phyloP scores from a whole-genome alignment of 2,888 invertebrate species.

The Yponomeuta sedellus region DNA sequence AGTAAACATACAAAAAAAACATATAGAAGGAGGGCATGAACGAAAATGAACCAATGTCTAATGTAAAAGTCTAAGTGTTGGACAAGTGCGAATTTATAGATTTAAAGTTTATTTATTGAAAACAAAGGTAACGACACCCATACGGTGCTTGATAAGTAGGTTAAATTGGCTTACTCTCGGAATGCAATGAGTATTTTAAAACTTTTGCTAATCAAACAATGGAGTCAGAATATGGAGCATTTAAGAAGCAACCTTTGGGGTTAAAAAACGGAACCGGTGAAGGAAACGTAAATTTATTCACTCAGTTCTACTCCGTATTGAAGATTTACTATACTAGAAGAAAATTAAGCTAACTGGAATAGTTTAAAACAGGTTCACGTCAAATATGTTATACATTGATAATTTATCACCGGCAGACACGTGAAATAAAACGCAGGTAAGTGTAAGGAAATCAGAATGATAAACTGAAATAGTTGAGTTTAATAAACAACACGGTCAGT shows the following conservation, averaged over 20 bases:
- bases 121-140: too few species aligned
- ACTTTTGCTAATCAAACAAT: background rate
- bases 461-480: slow-evolving; percentile 68
- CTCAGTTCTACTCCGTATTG: background rate
- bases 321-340: background rate
- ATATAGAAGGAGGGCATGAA: too few species aligned
- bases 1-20: too few species aligned
- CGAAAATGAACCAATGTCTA: too few species aligned
- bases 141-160: too few species aligned
- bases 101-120: too few species aligned
- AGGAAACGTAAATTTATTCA: background rate
- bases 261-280: background rate
- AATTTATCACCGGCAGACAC: background rate
- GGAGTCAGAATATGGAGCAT: background rate
- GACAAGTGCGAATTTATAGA: too few species aligned
- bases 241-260: background rate
- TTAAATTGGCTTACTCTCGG: background rate
- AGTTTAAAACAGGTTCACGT: slow-evolving; percentile 33
- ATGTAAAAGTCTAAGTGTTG: too few species aligned
- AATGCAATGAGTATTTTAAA: slow-evolving; percentile 43
- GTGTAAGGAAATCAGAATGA: slow-evolving; percentile 71
- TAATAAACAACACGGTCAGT: slow-evolving; percentile 46
- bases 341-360: slow-evolving; percentile 5
- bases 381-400: slow-evolving; percentile 49
- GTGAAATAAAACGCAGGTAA: slow-evolving; percentile 11